Base-by-base conservation (phyloP, 2,888 invertebrate species). In the Barypeithes pellucidus region DNA sequence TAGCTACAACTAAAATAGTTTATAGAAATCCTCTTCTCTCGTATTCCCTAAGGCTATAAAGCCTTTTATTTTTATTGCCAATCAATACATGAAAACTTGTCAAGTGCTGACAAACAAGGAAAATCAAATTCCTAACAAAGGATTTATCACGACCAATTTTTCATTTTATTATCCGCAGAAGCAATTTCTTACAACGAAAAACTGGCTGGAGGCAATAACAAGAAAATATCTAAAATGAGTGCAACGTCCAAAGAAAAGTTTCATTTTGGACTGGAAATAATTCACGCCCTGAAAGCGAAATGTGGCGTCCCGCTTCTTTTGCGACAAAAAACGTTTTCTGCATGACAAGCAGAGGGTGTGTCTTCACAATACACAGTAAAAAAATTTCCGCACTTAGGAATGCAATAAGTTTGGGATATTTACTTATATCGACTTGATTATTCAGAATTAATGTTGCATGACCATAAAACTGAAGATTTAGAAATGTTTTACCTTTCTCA, bases 61-160 rank as follows among this genome's bases (percentile, higher is more conserved):
- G 20, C 29, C 29, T 16, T 11, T 33, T 57, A 33, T 54, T 57
- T 54, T 57, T 33, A 57, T 57, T 33, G 33, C 16, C 24, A 57
- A 57, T 57, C 54, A 57, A 33, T 33, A 33, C 9, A 36, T 11
- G 18, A 18, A 33, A 57, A 33, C 3, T 33, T 5, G 12, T 33
- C 33, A 33, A 33, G 9, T 14, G 33, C 16, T 33, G 18, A 33
- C 33, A 57, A 33, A 57, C 29, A 57, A 29, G 54, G 3, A 57
- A 57, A 57, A 57, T 57, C 54, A 57, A 57, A 57, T 57, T 33
- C 33, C 54, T 57, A 33, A 57, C 33, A 33, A 57, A 57, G 54
- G 54, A 57, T 57, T 57, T 57, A 57, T 57, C 33, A 33, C 16
- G 33, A 33, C 18, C 54, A 57, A 57, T 57, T 57, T 57, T 33